A percentile compares a stretch with the other conserved stretches of the same genome.
phyloP scores from a whole-genome alignment of 2,888 invertebrate genomes.

The Drosophila silvestris region DNA sequence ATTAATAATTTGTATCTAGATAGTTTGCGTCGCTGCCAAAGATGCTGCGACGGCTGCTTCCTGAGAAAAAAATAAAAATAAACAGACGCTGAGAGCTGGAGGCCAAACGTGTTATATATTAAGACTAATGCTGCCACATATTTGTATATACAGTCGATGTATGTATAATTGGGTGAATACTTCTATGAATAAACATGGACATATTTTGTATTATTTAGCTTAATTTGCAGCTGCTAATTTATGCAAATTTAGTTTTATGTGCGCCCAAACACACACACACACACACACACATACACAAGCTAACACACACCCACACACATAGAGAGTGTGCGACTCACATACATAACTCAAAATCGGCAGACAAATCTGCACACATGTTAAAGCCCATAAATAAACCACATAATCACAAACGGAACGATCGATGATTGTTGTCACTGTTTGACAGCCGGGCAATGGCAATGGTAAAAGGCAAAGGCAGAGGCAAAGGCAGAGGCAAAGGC shows the following conservation, averaged over 20 bases:
- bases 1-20: slow-evolving; percentile 83
- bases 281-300: slow-evolving; percentile 27
- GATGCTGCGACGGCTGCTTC: slow-evolving; percentile 66
- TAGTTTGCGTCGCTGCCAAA: slow-evolving; percentile 58
- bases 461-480: slow-evolving; percentile 57
- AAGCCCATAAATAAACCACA: slow-evolving; percentile 84
- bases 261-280: slow-evolving; percentile 12
- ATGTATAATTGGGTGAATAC: slow-evolving; percentile 21
- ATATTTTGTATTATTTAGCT: slow-evolving; percentile 65
- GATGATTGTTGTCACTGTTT: slow-evolving; percentile 84
- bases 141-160: slow-evolving; percentile 31
- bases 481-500: slow-evolving; percentile 31
- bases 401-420: slow-evolving; percentile 85
- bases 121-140: slow-evolving; percentile 23
- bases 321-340: slow-evolving; percentile 18
- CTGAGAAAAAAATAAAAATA: slow-evolving; percentile 47
- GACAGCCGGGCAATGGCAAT: slow-evolving; percentile 74
- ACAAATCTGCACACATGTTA: slow-evolving; percentile 84
- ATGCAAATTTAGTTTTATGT: slow-evolving; percentile 68
- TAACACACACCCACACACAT: slow-evolving; percentile 15
- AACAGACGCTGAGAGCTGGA: slow-evolving; percentile 10
- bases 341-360: slow-evolving; percentile 82
- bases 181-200: slow-evolving; percentile 51
- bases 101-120: slow-evolving; percentile 44
- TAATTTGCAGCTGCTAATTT: slow-evolving; percentile 77